Evolutionary conservation across 2,113 vertebrate genomes (phyloP), one percentile per base, ranked within the genome.

Genomic region (Aspidoscelis tigris): DNA sequence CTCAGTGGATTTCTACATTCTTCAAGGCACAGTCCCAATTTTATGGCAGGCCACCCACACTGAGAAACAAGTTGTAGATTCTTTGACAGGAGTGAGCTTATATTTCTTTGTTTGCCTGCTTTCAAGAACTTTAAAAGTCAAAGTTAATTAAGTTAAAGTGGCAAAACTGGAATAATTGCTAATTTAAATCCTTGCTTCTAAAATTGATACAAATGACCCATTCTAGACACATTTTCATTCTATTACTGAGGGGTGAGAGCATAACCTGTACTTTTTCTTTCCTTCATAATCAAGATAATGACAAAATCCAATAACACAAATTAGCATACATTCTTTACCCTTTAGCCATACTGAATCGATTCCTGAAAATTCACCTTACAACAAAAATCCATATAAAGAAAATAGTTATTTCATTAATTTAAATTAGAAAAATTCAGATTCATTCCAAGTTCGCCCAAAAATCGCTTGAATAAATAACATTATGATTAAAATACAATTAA

Each of bases 101-200:
- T 39, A 12, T 33, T 70, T 70, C n/a, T 14, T 79, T 65, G 43
- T 43, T 26, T n/a, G 41, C 58, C 43, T n/a, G 41, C 58, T 68
- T 80, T 33, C 26, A 55, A 68, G 11, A 7, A 50, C 10, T 44
- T 78, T 7, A 18, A 33, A 47, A 50, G 18, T 24, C 21, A 68
- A 12, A n/a, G 26, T 47, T n/a, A 68, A 80, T 26, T 79, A 68
- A 65, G 78, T n/a, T 50, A 69, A 80, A 50, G 78, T 47, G 44
- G 43, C 24, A 80, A 26, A 68, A 20, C 14, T 80, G 68, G 77
- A 65, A 21, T 26, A 5, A 66, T 69, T 44, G 14, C 22, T 21
- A 47, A 20, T 80, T 68, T 65, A 80, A 50, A n/a, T n/a, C 7
- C 26, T 21, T 3, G 14, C 18, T 20, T 44, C 43, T 69, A 79